A percentile compares a stretch with the other conserved stretches of the same genome.
Conservation (phyloP, 92 coral and sea anemone species). For the Phenganax marumi region DNA sequence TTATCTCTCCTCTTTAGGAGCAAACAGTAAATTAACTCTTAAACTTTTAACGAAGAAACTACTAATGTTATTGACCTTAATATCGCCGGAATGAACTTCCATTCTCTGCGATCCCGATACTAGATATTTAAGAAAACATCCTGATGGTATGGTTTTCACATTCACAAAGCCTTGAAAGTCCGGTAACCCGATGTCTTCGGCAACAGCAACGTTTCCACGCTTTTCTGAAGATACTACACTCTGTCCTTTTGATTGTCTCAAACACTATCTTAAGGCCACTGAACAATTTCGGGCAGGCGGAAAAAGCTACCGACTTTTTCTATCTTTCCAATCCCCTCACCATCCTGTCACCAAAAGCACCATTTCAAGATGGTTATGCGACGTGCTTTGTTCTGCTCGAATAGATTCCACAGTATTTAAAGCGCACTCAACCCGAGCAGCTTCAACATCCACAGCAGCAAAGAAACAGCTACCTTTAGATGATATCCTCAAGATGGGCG, state of each 20-base stretch:
- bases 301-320: conserved; percentile 19
- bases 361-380: conserved; percentile 57
- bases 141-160: too few species aligned
- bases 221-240: conserved; percentile 16
- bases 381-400: conserved; percentile 57
- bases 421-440: conserved; percentile 62
- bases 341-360: conserved; percentile 62
- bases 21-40: not conserved
- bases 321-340: conserved; percentile 49
- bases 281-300: not conserved
- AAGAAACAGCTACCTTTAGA: not conserved
- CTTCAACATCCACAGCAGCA: conserved; percentile 58
- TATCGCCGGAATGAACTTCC: too few species aligned
- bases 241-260: conserved; percentile 27
- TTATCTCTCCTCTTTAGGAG: conserved; percentile 7
- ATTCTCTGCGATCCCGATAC: too few species aligned
- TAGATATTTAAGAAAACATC: too few species aligned
- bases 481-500: conserved; percentile 27
- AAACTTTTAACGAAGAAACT: conserved; percentile 17
- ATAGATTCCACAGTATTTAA: conserved; percentile 57
- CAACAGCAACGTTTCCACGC: conserved; percentile 16
- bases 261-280: not conserved
- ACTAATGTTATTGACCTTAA: conserved; percentile 36
- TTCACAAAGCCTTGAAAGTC: conserved; percentile 12
- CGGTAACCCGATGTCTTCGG: conserved; percentile 7